These are phyloP conservation scores for Nemurella pictetii DNA, from an alignment of 2,888 invertebrate genomes.

Conservation along the genomic window DNA sequence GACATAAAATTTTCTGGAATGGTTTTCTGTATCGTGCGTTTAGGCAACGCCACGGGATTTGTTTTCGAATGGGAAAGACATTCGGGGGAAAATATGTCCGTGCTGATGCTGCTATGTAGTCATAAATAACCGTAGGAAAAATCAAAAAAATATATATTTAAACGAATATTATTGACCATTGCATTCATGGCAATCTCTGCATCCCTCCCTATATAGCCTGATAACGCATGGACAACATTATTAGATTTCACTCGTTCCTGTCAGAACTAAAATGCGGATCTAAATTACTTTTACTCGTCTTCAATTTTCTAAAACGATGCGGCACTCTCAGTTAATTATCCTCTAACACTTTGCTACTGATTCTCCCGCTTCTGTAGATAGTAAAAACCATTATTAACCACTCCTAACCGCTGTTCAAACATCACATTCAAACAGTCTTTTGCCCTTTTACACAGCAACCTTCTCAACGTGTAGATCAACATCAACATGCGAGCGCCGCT, in stretches of 20 bases:
- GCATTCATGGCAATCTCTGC: too few species aligned
- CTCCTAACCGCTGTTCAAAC: not conserved
- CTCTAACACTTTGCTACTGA: not conserved
- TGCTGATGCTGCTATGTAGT: too few species aligned
- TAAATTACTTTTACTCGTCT: too few species aligned
- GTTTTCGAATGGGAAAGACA: not conserved
- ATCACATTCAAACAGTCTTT: not conserved
- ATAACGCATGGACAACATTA: too few species aligned
- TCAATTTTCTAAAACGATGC: too few species aligned
- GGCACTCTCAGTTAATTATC: too few species aligned
- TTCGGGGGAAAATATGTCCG: too few species aligned
- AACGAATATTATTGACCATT: too few species aligned
- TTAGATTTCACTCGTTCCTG: too few species aligned
- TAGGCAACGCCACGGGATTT: not conserved
- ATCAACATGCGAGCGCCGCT: not conserved
- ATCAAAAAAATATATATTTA: not conserved
- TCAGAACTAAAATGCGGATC: too few species aligned
- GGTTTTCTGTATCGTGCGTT: not conserved
- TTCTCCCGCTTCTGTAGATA: not conserved
- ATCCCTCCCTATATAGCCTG: too few species aligned
- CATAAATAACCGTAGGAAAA: not conserved
- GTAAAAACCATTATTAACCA: not conserved
- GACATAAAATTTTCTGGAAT: slow-evolving; percentile 1
- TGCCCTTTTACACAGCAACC: not conserved
- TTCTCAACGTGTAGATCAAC: not conserved